Evolutionary conservation across 2,888 invertebrate genomes (phyloP).

Genomic region (Ormyrus thymus): DNA sequence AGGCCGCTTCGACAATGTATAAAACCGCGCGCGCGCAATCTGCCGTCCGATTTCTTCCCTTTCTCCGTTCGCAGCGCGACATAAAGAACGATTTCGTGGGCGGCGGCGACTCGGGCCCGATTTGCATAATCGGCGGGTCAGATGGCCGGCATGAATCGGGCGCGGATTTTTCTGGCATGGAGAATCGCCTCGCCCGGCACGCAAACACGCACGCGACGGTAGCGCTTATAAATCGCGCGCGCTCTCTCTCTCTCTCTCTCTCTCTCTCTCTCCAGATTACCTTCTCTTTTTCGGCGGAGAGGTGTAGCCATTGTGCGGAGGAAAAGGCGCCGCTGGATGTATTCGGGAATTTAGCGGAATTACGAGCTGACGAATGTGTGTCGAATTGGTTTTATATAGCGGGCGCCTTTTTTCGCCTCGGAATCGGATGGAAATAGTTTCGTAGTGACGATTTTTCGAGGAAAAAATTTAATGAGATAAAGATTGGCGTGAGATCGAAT

Average conservation of each 20-base stretch:
- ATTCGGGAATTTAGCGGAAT: background rate
- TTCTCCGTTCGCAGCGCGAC: background rate
- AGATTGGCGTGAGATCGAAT: background rate
- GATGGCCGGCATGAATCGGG: constrained; percentile 46
- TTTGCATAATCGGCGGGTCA: constrained; percentile 54
- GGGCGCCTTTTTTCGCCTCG: too few relatives aligned
- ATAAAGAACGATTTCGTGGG: constrained; percentile 44
- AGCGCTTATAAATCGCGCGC: too few relatives aligned
- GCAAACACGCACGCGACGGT: too few relatives aligned
- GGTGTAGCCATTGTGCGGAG: too few relatives aligned
- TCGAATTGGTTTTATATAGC: constrained; percentile 3
- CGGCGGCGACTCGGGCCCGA: constrained; percentile 12
- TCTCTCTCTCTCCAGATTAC: too few relatives aligned
- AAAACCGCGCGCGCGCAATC: background rate
- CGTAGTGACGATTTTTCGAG: background rate
- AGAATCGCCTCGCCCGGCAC: constrained; percentile 21
- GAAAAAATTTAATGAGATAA: background rate
- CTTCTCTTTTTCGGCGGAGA: too few relatives aligned
- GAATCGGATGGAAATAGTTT: too few relatives aligned
- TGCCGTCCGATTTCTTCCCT: constrained; percentile 15
- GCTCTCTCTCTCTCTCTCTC: too few relatives aligned
- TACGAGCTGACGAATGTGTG: constrained; percentile 15
- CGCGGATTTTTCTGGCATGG: constrained; percentile 37
- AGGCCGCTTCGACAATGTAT: background rate
- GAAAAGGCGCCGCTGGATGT: background rate